Base-by-base conservation (phyloP, 2,888 invertebrate species). In the Junonia oenone region DNA sequence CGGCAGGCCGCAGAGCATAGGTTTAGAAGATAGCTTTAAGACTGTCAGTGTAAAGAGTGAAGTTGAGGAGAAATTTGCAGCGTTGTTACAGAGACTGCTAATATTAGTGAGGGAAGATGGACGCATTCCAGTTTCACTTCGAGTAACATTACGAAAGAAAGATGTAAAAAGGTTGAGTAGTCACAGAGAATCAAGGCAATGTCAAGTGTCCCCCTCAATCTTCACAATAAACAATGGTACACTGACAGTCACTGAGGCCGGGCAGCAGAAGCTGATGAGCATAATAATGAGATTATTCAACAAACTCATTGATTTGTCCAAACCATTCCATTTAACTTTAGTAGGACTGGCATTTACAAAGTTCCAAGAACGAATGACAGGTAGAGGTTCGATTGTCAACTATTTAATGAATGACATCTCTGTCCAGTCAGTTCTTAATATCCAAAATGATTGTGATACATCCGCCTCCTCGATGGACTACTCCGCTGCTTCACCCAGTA, bases 321-420 rank as follows among this genome's bases (percentile, higher is more conserved):
- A 94, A 82, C 94, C 95, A 61, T 96, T 95, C 83, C 95, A 95
- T 80, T 93, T 96, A 68, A 96, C 95, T 0, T 82, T 96, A 51
- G 89, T 96, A 56, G 96, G 96, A n/a, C 84, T 96, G 69, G 94
- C 95, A 15, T 96, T 96, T 75, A 95, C 95, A 0, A 96, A 96
- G 78, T 96, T 96, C 72, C 93, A 94, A 67, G 95, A 94, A 66
- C 91, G 93, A 56, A 93, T 92, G 75, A 92, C 91, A 2, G 94
- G 94, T 1, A 91, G 92, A 62, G 92, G 94, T 68, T 94, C 95
- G 11, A 94, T 96, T 66, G 93, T 94, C 5, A 94, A 94, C 58
- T 95, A 94, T 72, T 85, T 96, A 49, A 92, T 94, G 76, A 95
- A 94, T 77, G 94, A 95, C 75, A 91, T 95, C 56, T 95, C 95